Conservation (phyloP, 2,113 vertebrate species). For the Furnarius figulus region DNA sequence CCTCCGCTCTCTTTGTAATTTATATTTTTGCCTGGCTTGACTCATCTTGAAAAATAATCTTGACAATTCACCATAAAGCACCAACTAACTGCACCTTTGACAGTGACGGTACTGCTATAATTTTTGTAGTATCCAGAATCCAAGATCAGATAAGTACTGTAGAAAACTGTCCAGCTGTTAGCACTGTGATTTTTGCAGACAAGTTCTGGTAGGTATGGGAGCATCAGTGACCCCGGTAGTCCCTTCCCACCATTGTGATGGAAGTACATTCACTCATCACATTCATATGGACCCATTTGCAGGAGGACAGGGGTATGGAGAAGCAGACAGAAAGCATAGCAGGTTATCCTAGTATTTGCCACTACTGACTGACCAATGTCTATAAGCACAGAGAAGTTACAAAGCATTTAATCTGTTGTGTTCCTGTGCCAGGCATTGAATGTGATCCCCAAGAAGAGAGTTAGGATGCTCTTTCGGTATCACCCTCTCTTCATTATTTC, state of each 20-base stretch:
- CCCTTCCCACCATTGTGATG: background rate
- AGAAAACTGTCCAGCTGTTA: background rate
- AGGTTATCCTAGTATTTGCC: background rate
- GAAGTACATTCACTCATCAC: fast-evolving
- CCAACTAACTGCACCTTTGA: background rate
- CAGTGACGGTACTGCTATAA: background rate
- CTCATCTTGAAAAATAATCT: background rate
- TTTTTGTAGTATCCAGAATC: background rate
- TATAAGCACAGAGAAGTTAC: background rate
- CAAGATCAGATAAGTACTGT: background rate
- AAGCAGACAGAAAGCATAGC: background rate
- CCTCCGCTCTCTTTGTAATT: background rate
- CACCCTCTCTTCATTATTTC: background rate
- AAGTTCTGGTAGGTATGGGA: background rate
- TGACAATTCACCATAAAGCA: background rate
- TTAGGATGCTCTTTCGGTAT: background rate
- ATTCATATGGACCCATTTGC: background rate
- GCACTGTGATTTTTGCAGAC: background rate
- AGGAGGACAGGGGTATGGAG: background rate
- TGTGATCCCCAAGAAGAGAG: background rate
- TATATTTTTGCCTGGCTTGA: background rate
- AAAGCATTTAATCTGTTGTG: background rate
- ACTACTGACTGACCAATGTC: fast-evolving
- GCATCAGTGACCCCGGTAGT: background rate
- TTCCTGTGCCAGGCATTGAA: background rate